phyloP scores from a whole-genome alignment of 1,140 invertebrate genomes.

The Calliopsis andreniformis region DNA sequence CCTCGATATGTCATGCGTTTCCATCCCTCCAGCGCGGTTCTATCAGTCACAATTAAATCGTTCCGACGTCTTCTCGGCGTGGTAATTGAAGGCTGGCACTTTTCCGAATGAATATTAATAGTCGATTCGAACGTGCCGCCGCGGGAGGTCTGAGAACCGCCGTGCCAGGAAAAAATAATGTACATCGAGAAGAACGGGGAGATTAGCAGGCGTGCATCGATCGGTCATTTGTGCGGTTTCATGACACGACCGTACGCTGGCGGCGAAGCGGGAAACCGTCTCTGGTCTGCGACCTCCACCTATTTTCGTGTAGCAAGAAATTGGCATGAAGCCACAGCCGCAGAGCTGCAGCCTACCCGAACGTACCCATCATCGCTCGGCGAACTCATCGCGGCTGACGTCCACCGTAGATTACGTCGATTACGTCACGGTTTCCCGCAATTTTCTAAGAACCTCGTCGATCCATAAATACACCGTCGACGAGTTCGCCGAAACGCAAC shows the following conservation, averaged over 20 bases:
- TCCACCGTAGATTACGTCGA: slow-evolving; percentile 64
- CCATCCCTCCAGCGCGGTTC: neutral
- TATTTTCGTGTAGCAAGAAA: slow-evolving; percentile 76
- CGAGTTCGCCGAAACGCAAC: slow-evolving; percentile 31
- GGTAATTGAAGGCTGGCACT: slow-evolving; percentile 1
- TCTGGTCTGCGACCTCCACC: slow-evolving; percentile 72
- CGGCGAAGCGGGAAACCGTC: slow-evolving; percentile 50
- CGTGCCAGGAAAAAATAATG: neutral
- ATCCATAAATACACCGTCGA: slow-evolving; percentile 40
- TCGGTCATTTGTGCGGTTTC: slow-evolving; percentile 70
- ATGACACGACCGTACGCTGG: slow-evolving; percentile 43
- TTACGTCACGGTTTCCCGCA: slow-evolving; percentile 57
- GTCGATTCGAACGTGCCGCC: neutral
- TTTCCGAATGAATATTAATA: slow-evolving; percentile 27
- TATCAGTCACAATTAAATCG: slow-evolving; percentile 26
- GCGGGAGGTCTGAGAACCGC: slow-evolving; percentile 3
- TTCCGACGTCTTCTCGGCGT: neutral
- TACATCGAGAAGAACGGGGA: neutral
- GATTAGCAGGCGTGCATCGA: slow-evolving; percentile 66
- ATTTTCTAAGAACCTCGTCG: slow-evolving; percentile 7
- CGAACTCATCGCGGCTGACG: slow-evolving; percentile 61
- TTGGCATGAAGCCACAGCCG: slow-evolving; percentile 71
- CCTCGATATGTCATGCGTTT: neutral
- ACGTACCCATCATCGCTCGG: slow-evolving; percentile 47
- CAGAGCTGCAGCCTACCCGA: slow-evolving; percentile 45